Evolutionary conservation across 2,888 invertebrate species (phyloP).

Genomic region (Oligia fasciuncula): DNA sequence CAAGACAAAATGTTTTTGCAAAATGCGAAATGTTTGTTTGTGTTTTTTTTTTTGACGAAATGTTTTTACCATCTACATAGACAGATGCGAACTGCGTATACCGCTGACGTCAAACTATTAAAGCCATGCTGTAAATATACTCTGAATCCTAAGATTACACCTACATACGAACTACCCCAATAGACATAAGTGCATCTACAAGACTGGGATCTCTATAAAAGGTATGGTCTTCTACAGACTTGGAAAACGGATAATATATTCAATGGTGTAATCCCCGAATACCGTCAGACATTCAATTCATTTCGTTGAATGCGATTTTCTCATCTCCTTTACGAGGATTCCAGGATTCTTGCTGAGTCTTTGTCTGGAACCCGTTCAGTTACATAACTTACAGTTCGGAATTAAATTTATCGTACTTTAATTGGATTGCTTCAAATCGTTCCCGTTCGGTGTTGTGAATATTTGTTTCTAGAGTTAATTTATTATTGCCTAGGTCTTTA

Average conservation of each 20-base stretch:
- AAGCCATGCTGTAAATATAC: neutral
- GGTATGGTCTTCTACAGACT: constrained; percentile 5
- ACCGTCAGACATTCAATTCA: constrained; percentile 71
- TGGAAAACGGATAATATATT: constrained; percentile 66
- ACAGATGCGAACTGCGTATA: neutral
- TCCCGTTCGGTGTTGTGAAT: constrained; percentile 38
- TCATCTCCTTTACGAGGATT: constrained; percentile 65
- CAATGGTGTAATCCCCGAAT: constrained; percentile 69
- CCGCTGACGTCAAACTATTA: neutral
- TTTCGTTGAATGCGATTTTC: constrained; percentile 73
- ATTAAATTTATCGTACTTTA: constrained; percentile 55
- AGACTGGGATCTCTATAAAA: constrained; percentile 15
- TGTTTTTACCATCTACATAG: neutral
- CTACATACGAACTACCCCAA: neutral
- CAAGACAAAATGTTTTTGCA: neutral
- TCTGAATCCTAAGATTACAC: neutral
- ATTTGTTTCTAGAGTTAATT: constrained; percentile 43
- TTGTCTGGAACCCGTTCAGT: constrained; percentile 33
- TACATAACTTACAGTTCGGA: constrained; percentile 44
- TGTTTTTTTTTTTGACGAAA: too few species aligned
- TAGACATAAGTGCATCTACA: constrained; percentile 16
- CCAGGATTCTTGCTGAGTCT: constrained; percentile 67
- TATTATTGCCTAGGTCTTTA: constrained; percentile 24
- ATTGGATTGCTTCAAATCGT: constrained; percentile 43
- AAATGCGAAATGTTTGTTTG: too few species aligned